A percentile compares a stretch with the other conserved stretches of the same genome.
These are phyloP conservation scores for Pomacea maculata DNA, from an alignment of 1,140 invertebrate species.

Conservation along the genomic window DNA sequence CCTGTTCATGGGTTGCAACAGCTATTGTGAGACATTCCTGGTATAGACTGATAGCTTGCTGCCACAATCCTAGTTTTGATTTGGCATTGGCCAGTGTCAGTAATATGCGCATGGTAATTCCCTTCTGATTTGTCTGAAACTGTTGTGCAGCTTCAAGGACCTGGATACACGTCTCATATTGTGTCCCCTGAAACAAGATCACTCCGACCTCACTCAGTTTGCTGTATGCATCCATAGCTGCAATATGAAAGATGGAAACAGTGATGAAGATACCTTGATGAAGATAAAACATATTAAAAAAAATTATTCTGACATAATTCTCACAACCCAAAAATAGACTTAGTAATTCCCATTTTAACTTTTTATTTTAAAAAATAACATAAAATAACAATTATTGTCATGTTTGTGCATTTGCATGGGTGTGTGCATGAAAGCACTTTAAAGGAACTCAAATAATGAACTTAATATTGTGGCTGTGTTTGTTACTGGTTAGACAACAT, in stretches of 20 bases:
- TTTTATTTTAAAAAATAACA: too few species aligned
- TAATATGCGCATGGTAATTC: constrained; percentile 58
- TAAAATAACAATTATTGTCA: too few species aligned
- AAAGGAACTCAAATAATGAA: too few species aligned
- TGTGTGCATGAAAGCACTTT: too few species aligned
- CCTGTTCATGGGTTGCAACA: constrained; percentile 55
- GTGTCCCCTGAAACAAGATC: constrained; percentile 51
- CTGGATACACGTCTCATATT: constrained; percentile 53
- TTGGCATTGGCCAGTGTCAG: constrained; percentile 60
- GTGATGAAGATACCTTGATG: too few species aligned
- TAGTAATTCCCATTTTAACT: too few species aligned
- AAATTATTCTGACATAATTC: too few species aligned
- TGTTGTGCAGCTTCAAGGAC: constrained; percentile 56
- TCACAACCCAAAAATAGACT: too few species aligned
- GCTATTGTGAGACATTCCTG: constrained; percentile 56
- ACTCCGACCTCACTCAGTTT: constrained; percentile 60
- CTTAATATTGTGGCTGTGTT: too few species aligned
- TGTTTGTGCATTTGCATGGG: too few species aligned
- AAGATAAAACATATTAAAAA: too few species aligned
- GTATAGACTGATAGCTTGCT: constrained; percentile 54
- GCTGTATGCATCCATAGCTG: constrained; percentile 61
- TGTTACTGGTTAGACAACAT: too few species aligned
- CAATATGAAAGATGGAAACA: constrained; percentile 17
- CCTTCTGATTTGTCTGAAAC: constrained; percentile 61
- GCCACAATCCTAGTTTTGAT: constrained; percentile 47